Evolutionary conservation across 2,113 vertebrate species (phyloP).

Genomic region (Ciconia stormi): DNA sequence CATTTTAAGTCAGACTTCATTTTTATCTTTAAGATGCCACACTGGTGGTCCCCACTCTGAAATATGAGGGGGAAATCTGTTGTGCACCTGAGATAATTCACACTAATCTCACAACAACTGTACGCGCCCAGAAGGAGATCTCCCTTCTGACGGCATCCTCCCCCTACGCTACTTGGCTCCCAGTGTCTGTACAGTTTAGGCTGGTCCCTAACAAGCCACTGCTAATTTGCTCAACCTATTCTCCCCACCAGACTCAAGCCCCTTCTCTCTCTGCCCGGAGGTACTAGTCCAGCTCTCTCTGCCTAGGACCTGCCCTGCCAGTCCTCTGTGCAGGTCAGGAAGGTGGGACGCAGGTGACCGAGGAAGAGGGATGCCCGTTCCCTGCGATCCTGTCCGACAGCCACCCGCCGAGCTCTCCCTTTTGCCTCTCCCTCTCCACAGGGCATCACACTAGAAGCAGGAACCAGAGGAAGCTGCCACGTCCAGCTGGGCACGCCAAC

Average conservation of each 20-base stretch:
- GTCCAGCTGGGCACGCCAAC: accelerated
- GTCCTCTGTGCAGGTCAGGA: background rate
- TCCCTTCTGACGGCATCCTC: background rate
- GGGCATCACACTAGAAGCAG: background rate
- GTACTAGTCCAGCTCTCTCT: accelerated
- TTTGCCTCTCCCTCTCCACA: background rate
- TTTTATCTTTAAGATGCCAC: background rate
- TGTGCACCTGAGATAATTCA: background rate
- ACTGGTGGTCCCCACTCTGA: background rate
- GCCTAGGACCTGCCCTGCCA: background rate
- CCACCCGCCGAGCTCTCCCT: background rate
- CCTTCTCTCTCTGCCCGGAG: background rate
- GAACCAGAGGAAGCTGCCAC: background rate
- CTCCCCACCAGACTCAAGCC: background rate
- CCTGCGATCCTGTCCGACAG: accelerated
- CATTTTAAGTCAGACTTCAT: background rate
- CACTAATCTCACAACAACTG: background rate
- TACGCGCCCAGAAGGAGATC: background rate
- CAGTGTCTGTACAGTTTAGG: background rate
- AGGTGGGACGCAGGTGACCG: background rate
- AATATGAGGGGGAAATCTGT: background rate
- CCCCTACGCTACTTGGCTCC: accelerated
- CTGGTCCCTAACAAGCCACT: background rate
- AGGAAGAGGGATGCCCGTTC: background rate
- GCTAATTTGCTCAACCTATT: background rate